phyloP scores from a whole-genome alignment of 2,113 vertebrate species.

The Chionis minor region DNA sequence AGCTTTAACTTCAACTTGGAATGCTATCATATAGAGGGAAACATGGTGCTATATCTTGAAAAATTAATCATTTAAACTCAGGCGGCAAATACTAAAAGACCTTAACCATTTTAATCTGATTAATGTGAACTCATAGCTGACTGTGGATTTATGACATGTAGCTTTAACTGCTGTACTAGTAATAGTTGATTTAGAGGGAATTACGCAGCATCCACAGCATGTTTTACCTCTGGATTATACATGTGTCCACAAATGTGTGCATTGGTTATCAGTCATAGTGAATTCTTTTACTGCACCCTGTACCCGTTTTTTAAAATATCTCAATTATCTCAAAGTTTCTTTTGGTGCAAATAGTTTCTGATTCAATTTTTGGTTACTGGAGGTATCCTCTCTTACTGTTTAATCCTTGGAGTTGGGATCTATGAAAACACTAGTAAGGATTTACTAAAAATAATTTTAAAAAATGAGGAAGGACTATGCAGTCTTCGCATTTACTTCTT shows the following conservation, averaged over 20 bases:
- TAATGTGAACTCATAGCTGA: background rate
- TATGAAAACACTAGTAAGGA: background rate
- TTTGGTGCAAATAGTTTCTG: background rate
- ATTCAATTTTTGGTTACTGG: background rate
- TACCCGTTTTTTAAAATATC: background rate
- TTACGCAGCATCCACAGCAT: background rate
- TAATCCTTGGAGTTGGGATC: background rate
- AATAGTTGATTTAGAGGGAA: background rate
- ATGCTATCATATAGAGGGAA: background rate
- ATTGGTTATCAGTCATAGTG: background rate
- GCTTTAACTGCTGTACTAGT: background rate
- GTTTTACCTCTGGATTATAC: background rate
- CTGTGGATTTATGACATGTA: background rate
- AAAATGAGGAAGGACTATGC: background rate
- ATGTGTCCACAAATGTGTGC: background rate
- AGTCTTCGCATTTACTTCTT: background rate
- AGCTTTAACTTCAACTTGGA: background rate
- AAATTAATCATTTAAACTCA: conserved; percentile 12
- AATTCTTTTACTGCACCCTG: background rate
- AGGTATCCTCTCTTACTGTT: background rate
- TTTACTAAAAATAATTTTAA: background rate
- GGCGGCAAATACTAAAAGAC: background rate
- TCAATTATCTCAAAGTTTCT: background rate
- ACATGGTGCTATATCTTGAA: background rate
- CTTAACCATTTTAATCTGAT: background rate